Evolutionary conservation across 1,140 invertebrate species (phyloP).

Genomic region (Mercenaria mercenaria): DNA sequence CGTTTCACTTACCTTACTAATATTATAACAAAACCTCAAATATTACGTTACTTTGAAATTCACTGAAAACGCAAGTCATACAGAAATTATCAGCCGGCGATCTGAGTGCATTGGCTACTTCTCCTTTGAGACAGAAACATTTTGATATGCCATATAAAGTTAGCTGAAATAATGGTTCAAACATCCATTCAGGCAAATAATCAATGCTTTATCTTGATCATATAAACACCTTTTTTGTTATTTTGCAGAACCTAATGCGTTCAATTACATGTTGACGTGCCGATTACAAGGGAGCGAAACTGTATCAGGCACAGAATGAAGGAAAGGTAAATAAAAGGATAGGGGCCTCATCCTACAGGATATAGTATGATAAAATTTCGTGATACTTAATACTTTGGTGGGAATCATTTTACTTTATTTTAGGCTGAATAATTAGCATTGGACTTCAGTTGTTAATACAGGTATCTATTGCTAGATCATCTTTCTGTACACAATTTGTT

Average conservation of each 20-base stretch:
- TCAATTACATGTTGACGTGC: not conserved
- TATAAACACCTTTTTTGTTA: constrained; percentile 28
- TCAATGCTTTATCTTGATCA: constrained; percentile 12
- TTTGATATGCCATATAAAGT: constrained; percentile 32
- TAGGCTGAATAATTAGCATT: no score
- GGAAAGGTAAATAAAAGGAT: no score
- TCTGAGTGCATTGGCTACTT: constrained; percentile 10
- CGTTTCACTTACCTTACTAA: not conserved
- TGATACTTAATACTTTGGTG: no score
- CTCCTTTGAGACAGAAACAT: not conserved
- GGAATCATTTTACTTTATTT: no score
- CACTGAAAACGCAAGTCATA: constrained; percentile 30
- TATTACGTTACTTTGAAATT: constrained; percentile 15
- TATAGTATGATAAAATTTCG: no score
- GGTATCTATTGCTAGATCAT: no score
- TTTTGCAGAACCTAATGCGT: not conserved
- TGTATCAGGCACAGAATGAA: not conserved
- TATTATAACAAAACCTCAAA: not conserved
- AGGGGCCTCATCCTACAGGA: no score
- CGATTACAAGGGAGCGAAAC: not conserved
- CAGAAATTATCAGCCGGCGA: not conserved
- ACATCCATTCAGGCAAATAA: constrained; percentile 22
- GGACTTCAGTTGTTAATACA: no score
- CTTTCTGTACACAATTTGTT: no score
- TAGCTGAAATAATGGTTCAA: constrained; percentile 29